These are phyloP conservation scores for Pogoniulus pusillus DNA, from an alignment of 2,797 vertebrate species.

Conservation along the genomic window DNA sequence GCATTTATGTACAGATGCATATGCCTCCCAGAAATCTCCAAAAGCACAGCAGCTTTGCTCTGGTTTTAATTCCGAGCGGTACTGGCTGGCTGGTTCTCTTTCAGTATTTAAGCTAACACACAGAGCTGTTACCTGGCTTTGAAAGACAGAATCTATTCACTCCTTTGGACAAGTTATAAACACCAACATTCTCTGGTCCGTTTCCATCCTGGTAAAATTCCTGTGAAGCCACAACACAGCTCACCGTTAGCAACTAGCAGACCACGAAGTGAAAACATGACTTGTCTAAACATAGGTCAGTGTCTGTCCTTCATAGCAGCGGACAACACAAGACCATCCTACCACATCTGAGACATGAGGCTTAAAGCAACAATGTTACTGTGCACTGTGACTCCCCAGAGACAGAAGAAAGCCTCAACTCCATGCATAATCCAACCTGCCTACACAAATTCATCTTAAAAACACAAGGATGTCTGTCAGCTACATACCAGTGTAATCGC, in stretches of 20 bases:
- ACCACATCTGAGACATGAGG: neutral
- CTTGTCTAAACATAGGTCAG: neutral
- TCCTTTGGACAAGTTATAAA: slow-evolving; percentile 97
- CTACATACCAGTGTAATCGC: slow-evolving; percentile 93
- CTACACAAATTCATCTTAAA: neutral
- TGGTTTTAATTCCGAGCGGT: neutral
- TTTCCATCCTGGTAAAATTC: slow-evolving; percentile 98
- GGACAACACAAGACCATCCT: neutral
- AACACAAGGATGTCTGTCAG: neutral
- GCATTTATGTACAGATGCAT: neutral
- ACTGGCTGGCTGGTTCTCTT: neutral
- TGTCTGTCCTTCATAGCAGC: neutral
- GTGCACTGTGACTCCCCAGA: neutral
- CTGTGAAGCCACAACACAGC: slow-evolving; percentile 72
- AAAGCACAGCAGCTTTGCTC: neutral
- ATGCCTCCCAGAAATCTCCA: neutral
- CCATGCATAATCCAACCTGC: neutral
- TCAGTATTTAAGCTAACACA: neutral
- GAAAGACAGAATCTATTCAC: slow-evolving; percentile 98
- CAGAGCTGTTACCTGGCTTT: slow-evolving; percentile 88
- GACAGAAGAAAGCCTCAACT: neutral
- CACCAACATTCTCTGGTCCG: slow-evolving; percentile 95
- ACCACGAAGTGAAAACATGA: neutral
- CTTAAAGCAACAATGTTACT: neutral
- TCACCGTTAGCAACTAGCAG: neutral